Evolutionary conservation across 2,113 vertebrate genomes (phyloP).

Genomic region (Hydrolagus affinis): DNA sequence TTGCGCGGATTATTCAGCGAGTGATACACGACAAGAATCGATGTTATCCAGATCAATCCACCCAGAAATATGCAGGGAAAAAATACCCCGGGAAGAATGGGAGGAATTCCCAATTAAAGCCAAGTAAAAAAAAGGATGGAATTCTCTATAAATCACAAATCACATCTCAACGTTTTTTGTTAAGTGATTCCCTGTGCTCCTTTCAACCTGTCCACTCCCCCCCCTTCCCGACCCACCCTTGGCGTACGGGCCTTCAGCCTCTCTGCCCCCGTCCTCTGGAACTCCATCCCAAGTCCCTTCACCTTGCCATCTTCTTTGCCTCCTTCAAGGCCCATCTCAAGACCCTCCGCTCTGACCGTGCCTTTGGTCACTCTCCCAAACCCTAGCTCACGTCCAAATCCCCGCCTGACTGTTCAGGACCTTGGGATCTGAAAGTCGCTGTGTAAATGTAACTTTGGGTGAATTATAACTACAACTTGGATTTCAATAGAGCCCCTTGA

Average conservation of each 20-base stretch:
- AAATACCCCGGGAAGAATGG: constrained; percentile 20
- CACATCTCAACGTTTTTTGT: background rate
- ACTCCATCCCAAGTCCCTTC: background rate
- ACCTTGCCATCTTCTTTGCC: no score
- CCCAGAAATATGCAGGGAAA: constrained; percentile 25
- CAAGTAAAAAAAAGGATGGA: constrained; percentile 19
- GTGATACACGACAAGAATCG: background rate
- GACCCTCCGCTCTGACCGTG: no score
- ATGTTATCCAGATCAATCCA: background rate
- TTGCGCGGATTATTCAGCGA: background rate
- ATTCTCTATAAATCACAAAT: background rate
- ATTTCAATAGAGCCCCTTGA: no score
- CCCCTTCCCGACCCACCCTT: background rate
- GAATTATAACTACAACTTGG: no score
- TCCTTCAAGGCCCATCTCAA: no score
- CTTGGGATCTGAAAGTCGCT: no score
- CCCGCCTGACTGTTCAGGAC: no score
- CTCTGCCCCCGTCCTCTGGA: background rate
- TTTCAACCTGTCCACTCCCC: background rate
- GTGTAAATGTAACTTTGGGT: no score
- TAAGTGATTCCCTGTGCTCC: background rate
- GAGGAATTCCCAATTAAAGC: constrained; percentile 20
- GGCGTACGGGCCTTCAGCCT: background rate
- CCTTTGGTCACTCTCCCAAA: no score
- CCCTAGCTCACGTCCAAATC: no score